A percentile compares a stretch with the other conserved stretches of the same genome.
Conservation (phyloP, 2,797 vertebrate genomes). For the Lithobates pipiens region DNA sequence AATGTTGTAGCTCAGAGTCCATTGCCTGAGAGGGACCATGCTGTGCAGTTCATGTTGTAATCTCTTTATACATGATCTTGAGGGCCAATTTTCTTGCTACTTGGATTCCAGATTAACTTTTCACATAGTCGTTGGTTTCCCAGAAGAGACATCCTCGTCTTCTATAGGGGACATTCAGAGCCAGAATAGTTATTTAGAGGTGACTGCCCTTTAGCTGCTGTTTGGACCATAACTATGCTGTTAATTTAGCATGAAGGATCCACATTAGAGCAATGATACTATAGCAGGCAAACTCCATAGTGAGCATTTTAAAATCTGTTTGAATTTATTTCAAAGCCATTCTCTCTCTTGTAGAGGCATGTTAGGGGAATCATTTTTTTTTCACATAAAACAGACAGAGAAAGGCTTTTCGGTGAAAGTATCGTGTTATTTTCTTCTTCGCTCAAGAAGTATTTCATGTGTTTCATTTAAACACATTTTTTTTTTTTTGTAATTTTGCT, state of each 20-base stretch:
- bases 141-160: constrained; percentile 67
- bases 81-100: constrained; percentile 86
- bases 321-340: constrained; percentile 12
- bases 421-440: not conserved
- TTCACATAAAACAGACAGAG: not conserved
- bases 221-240: constrained; percentile 50
- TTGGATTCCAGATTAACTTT: constrained; percentile 75
- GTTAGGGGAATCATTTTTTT: not conserved
- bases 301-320: constrained; percentile 18
- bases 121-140: constrained; percentile 70
- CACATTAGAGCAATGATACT: constrained; percentile 35
- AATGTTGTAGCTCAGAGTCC: constrained; percentile 88
- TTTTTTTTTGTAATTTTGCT: not conserved
- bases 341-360: not conserved
- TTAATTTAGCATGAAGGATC: constrained; percentile 50
- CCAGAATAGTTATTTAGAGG: constrained; percentile 48
- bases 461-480: not conserved
- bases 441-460: not conserved
- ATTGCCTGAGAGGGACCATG: constrained; percentile 84
- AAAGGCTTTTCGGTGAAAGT: not conserved
- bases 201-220: constrained; percentile 59
- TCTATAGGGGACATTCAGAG: constrained; percentile 36
- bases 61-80: constrained; percentile 87
- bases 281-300: constrained; percentile 11
- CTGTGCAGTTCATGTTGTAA: constrained; percentile 87